phyloP scores from a whole-genome alignment of 2,113 vertebrate genomes.

The Erythrocebus patas region DNA sequence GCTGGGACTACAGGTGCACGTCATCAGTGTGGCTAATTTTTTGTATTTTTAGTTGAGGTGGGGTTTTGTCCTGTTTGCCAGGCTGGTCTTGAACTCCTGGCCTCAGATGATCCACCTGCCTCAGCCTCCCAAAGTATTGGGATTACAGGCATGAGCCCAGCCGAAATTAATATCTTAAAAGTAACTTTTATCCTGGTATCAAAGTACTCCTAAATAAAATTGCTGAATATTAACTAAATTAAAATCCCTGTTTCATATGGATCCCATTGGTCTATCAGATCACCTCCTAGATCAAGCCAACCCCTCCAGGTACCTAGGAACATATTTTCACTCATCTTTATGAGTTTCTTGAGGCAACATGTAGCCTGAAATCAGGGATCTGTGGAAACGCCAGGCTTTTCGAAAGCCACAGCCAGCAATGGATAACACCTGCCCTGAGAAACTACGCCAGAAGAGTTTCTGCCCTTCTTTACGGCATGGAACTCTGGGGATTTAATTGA shows the following conservation, averaged over 20 bases:
- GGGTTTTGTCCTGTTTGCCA: background rate
- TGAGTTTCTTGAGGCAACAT: background rate
- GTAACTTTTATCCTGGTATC: background rate
- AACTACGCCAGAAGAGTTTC: background rate
- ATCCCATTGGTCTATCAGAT: background rate
- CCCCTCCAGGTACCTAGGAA: background rate
- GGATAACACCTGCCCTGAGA: constrained; percentile 2
- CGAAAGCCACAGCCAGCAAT: background rate
- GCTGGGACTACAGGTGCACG: too few species aligned
- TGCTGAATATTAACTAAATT: background rate
- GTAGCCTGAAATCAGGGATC: background rate
- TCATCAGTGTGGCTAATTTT: too few species aligned
- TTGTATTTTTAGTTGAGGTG: background rate
- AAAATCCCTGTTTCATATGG: background rate
- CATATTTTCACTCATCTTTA: background rate
- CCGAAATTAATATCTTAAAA: background rate
- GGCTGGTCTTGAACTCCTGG: background rate
- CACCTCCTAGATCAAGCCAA: background rate
- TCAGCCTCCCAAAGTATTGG: background rate
- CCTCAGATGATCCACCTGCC: background rate
- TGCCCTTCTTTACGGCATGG: background rate
- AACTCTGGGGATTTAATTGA: background rate
- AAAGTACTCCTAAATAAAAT: background rate
- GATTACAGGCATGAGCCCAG: background rate
- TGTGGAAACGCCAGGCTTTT: background rate